phyloP scores from a whole-genome alignment of 1,140 invertebrate species.

The Parapsyche elsis region DNA sequence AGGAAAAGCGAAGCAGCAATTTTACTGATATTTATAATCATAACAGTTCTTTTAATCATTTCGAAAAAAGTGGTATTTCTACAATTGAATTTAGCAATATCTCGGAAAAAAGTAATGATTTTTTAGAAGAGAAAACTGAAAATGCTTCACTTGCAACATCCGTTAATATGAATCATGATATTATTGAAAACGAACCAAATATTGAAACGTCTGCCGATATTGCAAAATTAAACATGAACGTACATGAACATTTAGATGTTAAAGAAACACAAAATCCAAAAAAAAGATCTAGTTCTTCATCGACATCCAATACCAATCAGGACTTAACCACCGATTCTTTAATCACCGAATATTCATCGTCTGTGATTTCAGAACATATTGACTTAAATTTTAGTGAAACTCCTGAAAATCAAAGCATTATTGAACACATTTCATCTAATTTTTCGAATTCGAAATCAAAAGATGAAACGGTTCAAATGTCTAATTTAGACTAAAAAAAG shows the following conservation, averaged over 20 bases:
- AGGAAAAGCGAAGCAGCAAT: neutral
- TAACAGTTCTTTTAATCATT: neutral
- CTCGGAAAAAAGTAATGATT: too few relatives aligned
- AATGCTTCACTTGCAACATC: neutral
- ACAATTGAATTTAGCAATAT: neutral
- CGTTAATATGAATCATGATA: too few relatives aligned
- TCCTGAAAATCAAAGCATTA: slow-evolving; percentile 10
- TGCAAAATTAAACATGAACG: too few relatives aligned
- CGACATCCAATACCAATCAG: neutral
- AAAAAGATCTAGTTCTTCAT: neutral
- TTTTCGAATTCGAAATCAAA: neutral
- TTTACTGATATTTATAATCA: neutral
- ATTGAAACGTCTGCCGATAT: too few relatives aligned
- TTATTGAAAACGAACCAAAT: too few relatives aligned
- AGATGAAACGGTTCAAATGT: neutral
- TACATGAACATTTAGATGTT: neutral
- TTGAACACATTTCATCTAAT: neutral
- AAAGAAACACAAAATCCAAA: neutral
- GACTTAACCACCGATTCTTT: neutral
- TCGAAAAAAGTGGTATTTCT: neutral
- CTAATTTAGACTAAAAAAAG: neutral
- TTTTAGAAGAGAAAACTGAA: neutral
- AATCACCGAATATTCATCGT: slow-evolving; percentile 46
- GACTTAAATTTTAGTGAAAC: slow-evolving; percentile 44
- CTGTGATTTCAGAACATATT: slow-evolving; percentile 28